Evolutionary conservation across 1,140 invertebrate species (phyloP).

Genomic region (Drosophila persimilis): DNA sequence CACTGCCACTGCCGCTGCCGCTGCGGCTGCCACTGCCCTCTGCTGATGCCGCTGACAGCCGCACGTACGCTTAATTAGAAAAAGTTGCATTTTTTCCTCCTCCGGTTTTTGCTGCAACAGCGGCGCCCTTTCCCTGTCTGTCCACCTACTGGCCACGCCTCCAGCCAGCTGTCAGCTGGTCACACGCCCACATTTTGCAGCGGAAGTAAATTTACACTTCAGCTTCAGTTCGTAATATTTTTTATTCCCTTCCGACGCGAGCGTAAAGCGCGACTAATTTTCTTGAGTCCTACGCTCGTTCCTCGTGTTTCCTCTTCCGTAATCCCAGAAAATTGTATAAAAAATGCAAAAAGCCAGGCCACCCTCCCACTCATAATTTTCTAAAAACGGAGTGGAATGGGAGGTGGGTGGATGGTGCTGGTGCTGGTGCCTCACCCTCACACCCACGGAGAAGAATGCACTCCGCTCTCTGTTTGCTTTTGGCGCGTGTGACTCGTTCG

Average conservation of each 20-base stretch:
- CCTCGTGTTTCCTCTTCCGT: slow-evolving; percentile 5
- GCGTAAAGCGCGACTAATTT: slow-evolving; percentile 74
- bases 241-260: slow-evolving; percentile 74
- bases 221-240: slow-evolving; percentile 54
- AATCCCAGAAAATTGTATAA: slow-evolving; percentile 64
- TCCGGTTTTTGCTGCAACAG: background rate
- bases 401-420: background rate
- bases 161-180: slow-evolving; percentile 52
- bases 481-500: slow-evolving; percentile 57
- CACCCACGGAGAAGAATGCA: slow-evolving; percentile 38
- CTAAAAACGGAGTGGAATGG: slow-evolving; percentile 41
- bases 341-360: slow-evolving; percentile 48
- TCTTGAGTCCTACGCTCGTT: slow-evolving; percentile 47
- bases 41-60: slow-evolving; percentile 71
- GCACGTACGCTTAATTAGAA: slow-evolving; percentile 81
- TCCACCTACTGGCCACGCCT: slow-evolving; percentile 44
- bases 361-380: slow-evolving; percentile 51
- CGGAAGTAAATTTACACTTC: slow-evolving; percentile 79
- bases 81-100: slow-evolving; percentile 50
- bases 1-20: slow-evolving; percentile 33
- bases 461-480: slow-evolving; percentile 59
- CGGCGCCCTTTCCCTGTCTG: background rate
- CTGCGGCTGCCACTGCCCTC: slow-evolving; percentile 35
- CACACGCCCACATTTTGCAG: slow-evolving; percentile 60
- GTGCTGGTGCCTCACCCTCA: slow-evolving; percentile 34